Evolutionary conservation across 2,888 invertebrate genomes (phyloP).

Genomic region (Hylaea fasciaria): DNA sequence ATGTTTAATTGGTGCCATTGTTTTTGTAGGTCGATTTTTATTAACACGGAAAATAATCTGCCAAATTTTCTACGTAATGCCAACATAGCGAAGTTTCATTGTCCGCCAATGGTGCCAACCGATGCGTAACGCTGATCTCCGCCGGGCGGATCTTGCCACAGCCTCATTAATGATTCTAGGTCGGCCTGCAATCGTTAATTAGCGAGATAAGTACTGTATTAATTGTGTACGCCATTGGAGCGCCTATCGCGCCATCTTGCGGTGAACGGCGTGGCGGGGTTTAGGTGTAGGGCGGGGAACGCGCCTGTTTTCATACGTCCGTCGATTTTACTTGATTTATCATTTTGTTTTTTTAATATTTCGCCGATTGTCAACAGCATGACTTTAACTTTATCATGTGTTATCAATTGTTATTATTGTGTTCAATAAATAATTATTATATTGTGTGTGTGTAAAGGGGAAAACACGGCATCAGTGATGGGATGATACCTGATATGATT

Average conservation of each 20-base stretch:
- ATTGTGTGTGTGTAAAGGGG: too few relatives aligned
- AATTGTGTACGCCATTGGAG: constrained; percentile 81
- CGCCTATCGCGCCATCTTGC: constrained; percentile 71
- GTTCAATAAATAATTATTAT: too few relatives aligned
- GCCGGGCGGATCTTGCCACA: constrained; percentile 75
- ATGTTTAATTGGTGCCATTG: too few relatives aligned
- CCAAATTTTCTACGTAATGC: not conserved
- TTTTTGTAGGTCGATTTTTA: too few relatives aligned
- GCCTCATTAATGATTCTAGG: constrained; percentile 84
- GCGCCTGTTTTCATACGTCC: constrained; percentile 9
- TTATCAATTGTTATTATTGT: too few relatives aligned
- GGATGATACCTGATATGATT: too few relatives aligned
- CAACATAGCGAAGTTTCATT: constrained; percentile 33
- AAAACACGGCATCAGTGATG: too few relatives aligned
- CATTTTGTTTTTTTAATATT: too few relatives aligned
- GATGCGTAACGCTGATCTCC: constrained; percentile 48
- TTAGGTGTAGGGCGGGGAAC: constrained; percentile 16
- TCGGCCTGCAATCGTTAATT: constrained; percentile 82
- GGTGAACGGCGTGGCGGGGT: constrained; percentile 38
- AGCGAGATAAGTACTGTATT: constrained; percentile 81
- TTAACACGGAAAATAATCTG: too few relatives aligned
- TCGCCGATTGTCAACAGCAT: too few relatives aligned
- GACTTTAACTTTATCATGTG: too few relatives aligned
- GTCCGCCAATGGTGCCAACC: constrained; percentile 33
- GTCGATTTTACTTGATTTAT: too few relatives aligned